Base-by-base conservation (phyloP, 2,888 invertebrate genomes). In the Rambutsinella grinnellia region DNA sequence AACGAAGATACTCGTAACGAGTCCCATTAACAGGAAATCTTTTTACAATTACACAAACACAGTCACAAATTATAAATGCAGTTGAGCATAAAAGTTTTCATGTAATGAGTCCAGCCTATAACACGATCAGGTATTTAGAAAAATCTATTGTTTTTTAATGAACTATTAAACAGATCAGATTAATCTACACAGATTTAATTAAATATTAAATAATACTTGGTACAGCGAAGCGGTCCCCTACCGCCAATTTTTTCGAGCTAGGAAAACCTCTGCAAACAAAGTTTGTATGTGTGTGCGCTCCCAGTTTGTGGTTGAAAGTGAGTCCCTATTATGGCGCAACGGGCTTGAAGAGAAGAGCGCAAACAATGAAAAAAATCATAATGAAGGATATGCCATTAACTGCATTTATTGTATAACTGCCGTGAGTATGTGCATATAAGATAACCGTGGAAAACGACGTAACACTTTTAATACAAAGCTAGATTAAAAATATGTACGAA, bases 291-390 rank as follows among this genome's bases (percentile, higher is more conserved):
- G 72, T 60, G 58, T 56, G 53, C 53, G 26, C 47, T 65, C 65
- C 60, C 60, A 72, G 60, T 57, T 72, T 66, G 60, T 53, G 66
- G 66, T 72, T 72, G 66, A 72, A 72, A 72, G 72, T 72, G 72
- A 72, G 66, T 72, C 66, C 36, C 36, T 13, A 36, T 36, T 36
- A 36, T 36, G 36, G 13, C 36, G 36, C 36, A 13, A 13, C 13
- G 36, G 6, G n/a, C n/a, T n/a, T 8, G 36, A 5, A 36, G 36
- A 36, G 13, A 36, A 36, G 36, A 36, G 36, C 6, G 13, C 5
- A 36, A 36, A 36, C 36, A 36, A 36, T 36, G 36, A 36, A 8
- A 36, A 36, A 13, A 36, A 13, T 5, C 5, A 13, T 36, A 36
- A 36, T 36, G 36, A 36, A 36, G 36, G 36, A 36, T 36, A 36